phyloP scores from a whole-genome alignment of 2,797 vertebrate species.

The Sebastes steindachneri region DNA sequence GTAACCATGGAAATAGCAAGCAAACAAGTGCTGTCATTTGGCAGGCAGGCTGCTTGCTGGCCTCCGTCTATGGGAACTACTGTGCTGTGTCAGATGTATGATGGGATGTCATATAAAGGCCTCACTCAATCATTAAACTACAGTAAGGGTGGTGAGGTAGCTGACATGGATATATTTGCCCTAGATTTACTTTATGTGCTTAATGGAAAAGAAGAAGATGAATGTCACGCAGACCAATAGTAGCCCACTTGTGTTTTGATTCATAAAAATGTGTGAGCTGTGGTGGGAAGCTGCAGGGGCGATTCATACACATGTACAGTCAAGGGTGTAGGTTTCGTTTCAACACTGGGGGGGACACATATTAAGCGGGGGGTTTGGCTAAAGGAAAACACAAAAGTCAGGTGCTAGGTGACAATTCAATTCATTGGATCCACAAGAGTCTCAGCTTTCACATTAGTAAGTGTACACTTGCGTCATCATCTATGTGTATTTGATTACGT shows the following conservation, averaged over 20 bases:
- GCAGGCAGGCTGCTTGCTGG: conserved; percentile 9
- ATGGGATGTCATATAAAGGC: conserved; percentile 13
- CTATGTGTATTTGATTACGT: no score
- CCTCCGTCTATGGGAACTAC: conserved; percentile 19
- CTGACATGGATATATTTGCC: not conserved
- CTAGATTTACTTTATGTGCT: not conserved
- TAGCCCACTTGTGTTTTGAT: not conserved
- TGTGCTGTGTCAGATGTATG: conserved; percentile 36
- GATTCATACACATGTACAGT: no score
- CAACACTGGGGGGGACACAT: no score
- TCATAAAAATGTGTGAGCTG: not conserved
- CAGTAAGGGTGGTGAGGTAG: conserved; percentile 6
- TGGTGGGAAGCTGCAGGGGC: no score
- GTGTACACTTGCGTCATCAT: no score
- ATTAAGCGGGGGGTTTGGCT: no score
- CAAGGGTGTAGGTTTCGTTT: no score
- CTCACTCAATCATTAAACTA: conserved; percentile 4
- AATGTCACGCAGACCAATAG: not conserved
- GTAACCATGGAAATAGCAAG: conserved; percentile 56
- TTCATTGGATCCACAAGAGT: no score
- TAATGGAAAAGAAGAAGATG: not conserved
- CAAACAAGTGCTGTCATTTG: conserved; percentile 51
- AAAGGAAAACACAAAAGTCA: no score
- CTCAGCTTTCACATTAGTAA: no score
- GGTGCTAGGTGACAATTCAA: no score